A percentile compares a stretch with the other conserved stretches of the same genome.
phyloP scores from a whole-genome alignment of 2,888 invertebrate species.

The Synanthedon tipuliformis region DNA sequence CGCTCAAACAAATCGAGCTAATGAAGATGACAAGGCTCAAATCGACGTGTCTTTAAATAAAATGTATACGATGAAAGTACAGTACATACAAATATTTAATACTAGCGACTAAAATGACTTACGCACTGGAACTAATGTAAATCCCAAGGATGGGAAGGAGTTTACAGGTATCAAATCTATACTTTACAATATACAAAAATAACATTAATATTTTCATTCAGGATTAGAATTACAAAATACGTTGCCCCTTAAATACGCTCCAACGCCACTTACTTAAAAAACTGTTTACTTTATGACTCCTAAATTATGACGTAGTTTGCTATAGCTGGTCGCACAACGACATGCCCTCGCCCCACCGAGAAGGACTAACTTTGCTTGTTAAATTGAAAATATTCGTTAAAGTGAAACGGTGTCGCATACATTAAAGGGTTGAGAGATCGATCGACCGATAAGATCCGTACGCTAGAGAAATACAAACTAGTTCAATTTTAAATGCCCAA shows the following conservation, averaged over 20 bases:
- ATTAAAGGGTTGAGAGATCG: constrained; percentile 61
- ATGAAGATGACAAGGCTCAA: constrained; percentile 33
- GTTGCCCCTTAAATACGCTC: constrained; percentile 46
- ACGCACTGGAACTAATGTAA: too few species aligned
- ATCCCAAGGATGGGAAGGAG: too few species aligned
- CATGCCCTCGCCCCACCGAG: background rate
- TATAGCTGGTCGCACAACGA: constrained; percentile 27
- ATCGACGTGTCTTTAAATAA: too few species aligned
- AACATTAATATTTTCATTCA: too few species aligned
- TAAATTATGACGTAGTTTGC: constrained; percentile 39
- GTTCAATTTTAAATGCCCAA: constrained; percentile 47
- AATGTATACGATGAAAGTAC: too few species aligned
- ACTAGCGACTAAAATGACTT: too few species aligned
- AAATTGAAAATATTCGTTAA: constrained; percentile 33
- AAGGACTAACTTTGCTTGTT: constrained; percentile 20
- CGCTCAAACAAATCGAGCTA: constrained; percentile 44
- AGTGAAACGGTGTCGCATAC: constrained; percentile 47
- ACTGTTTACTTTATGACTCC: constrained; percentile 55
- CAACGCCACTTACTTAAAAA: constrained; percentile 53
- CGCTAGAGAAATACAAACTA: constrained; percentile 55
- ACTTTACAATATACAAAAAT: too few species aligned
- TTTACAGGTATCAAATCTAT: too few species aligned
- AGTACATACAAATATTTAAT: too few species aligned
- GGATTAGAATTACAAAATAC: constrained; percentile 11
- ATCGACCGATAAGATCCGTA: constrained; percentile 53